These are phyloP conservation scores for Anthopleura xanthogrammica DNA, from an alignment of 92 coral and sea anemone species.

Conservation along the genomic window DNA sequence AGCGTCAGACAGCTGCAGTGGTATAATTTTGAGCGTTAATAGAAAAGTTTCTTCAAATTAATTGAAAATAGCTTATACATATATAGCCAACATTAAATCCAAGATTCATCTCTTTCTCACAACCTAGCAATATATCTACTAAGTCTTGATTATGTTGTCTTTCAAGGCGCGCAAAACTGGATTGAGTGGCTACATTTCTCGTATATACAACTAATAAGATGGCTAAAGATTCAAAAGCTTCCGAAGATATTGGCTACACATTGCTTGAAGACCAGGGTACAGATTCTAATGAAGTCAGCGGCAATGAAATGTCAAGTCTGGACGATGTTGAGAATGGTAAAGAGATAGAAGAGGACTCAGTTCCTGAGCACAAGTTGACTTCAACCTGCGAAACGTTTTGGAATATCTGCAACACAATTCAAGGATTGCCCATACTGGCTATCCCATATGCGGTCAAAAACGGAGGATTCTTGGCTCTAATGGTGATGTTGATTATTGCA, in stretches of 20 bases:
- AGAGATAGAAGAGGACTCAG: background rate
- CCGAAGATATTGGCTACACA: conserved; percentile 2
- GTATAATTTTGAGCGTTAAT: background rate
- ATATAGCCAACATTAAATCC: background rate
- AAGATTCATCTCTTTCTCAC: background rate
- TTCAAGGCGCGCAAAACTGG: background rate
- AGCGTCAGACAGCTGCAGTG: background rate
- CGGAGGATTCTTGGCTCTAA: conserved; percentile 76
- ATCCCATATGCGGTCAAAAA: conserved; percentile 87
- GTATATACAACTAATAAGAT: background rate
- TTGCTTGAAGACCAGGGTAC: conserved; percentile 2
- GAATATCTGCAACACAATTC: conserved; percentile 97
- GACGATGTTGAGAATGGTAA: background rate
- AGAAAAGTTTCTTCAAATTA: too few relatives aligned
- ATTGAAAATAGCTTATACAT: too few relatives aligned
- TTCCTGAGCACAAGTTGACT: conserved; percentile 41
- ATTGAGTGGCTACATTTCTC: background rate
- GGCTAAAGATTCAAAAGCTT: background rate
- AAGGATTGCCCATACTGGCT: conserved; percentile 92
- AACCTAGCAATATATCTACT: background rate
- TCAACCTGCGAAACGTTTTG: conserved; percentile 89
- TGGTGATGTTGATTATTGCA: conserved; percentile 69
- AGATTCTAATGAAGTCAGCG: background rate
- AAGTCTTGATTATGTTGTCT: background rate
- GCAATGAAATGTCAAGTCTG: background rate